A percentile compares a stretch with the other conserved stretches of the same genome.
Evolutionary conservation across 1,140 invertebrate genomes (phyloP).

Genomic region (Globodera ellingtonae): DNA sequence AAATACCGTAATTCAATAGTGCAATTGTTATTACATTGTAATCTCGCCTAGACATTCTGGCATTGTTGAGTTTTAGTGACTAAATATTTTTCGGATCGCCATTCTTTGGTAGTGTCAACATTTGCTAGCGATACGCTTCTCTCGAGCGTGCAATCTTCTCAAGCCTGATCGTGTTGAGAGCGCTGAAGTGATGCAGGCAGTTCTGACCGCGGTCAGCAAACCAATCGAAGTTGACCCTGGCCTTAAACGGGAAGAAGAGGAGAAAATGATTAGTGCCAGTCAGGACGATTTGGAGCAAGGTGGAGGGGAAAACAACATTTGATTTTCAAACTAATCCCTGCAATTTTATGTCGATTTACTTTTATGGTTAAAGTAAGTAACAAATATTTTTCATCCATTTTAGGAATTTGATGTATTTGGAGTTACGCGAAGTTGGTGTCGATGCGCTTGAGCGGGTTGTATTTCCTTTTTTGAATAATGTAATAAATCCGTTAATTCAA

Average conservation of each 20-base stretch:
- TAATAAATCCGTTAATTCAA: too few species aligned
- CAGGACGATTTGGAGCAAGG: not conserved
- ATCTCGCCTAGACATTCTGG: too few species aligned
- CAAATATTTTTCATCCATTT: too few species aligned
- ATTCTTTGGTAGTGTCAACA: slow-evolving; percentile 12
- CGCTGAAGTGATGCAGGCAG: slow-evolving; percentile 8
- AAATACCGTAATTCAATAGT: too few species aligned
- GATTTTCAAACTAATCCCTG: not conserved
- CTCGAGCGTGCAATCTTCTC: slow-evolving; percentile 14
- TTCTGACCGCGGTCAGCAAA: slow-evolving; percentile 8
- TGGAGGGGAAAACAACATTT: not conserved
- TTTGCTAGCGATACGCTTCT: not conserved
- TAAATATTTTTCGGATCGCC: not conserved
- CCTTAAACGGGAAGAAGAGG: slow-evolving; percentile 9
- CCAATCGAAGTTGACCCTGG: slow-evolving; percentile 12
- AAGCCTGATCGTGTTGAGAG: slow-evolving; percentile 21
- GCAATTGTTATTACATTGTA: too few species aligned
- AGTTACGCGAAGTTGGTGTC: too few species aligned
- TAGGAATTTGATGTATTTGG: too few species aligned
- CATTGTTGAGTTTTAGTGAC: not conserved
- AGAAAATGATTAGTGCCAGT: not conserved
- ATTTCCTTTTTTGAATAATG: too few species aligned
- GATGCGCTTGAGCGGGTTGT: too few species aligned
- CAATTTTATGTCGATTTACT: too few species aligned
- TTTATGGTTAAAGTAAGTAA: too few species aligned